Conservation (phyloP, 1,140 invertebrate species). For the Apolygus lucorum region DNA sequence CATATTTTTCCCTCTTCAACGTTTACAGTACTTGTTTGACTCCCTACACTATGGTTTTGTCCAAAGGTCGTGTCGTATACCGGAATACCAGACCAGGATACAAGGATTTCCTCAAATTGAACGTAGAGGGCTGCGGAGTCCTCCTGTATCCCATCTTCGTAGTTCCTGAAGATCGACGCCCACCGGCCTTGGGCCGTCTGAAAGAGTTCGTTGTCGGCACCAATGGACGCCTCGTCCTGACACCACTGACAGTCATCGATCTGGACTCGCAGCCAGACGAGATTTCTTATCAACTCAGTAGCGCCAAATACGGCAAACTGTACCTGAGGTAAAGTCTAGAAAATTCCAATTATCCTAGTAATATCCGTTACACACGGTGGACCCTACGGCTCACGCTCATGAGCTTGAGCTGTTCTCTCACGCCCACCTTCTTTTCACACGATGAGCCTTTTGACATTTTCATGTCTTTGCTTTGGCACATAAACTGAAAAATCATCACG, state of each 20-base stretch:
- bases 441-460: too few relatives aligned
- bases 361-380: too few relatives aligned
- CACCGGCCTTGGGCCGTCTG: neutral
- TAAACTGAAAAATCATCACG: too few relatives aligned
- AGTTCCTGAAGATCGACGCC: neutral
- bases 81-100: neutral
- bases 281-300: neutral
- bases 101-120: neutral
- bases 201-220: neutral
- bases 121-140: neutral
- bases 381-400: too few relatives aligned
- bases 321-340: conserved; percentile 1
- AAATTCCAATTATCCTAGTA: too few relatives aligned
- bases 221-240: neutral
- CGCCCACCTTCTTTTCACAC: too few relatives aligned
- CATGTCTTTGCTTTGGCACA: too few relatives aligned
- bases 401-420: too few relatives aligned
- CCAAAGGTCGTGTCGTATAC: neutral
- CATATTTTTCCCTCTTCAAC: neutral
- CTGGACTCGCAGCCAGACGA: neutral
- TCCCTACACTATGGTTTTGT: neutral
- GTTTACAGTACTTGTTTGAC: neutral
- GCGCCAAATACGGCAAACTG: neutral
- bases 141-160: neutral
- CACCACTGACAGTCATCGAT: neutral